phyloP scores from a whole-genome alignment of 2,797 vertebrate species.

The Molothrus aeneus region DNA sequence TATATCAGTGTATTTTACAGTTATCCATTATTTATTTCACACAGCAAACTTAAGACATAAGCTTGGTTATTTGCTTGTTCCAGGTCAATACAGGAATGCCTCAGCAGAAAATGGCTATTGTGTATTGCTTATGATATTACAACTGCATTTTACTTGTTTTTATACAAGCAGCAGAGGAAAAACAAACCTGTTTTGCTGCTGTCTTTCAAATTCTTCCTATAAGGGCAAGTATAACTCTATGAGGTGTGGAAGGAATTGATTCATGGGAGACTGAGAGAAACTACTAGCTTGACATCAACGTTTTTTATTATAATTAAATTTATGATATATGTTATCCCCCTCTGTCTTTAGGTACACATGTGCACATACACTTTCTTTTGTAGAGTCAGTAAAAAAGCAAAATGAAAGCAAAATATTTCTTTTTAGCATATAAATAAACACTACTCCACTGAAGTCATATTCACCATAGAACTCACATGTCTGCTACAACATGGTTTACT shows the following conservation, averaged over 20 bases:
- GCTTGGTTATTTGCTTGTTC: not conserved
- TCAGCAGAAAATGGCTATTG: not conserved
- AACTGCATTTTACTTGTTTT: not conserved
- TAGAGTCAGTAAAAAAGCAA: not conserved
- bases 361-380: not conserved
- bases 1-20: not conserved
- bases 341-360: not conserved
- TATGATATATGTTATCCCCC: accelerated
- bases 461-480: not conserved
- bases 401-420: not conserved
- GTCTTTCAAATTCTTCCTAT: not conserved
- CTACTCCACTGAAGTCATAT: not conserved
- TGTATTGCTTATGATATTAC: not conserved
- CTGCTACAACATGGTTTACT: not conserved
- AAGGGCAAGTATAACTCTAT: not conserved
- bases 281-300: not conserved
- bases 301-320: not conserved
- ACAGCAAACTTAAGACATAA: not conserved
- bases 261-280: not conserved
- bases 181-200: not conserved
- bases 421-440: not conserved
- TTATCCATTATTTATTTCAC: not conserved
- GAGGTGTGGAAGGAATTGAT: not conserved
- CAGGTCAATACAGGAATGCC: not conserved
- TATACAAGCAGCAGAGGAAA: not conserved